Base-by-base conservation (phyloP, 2,113 vertebrate species). In the Nannobrachium achirus region DNA sequence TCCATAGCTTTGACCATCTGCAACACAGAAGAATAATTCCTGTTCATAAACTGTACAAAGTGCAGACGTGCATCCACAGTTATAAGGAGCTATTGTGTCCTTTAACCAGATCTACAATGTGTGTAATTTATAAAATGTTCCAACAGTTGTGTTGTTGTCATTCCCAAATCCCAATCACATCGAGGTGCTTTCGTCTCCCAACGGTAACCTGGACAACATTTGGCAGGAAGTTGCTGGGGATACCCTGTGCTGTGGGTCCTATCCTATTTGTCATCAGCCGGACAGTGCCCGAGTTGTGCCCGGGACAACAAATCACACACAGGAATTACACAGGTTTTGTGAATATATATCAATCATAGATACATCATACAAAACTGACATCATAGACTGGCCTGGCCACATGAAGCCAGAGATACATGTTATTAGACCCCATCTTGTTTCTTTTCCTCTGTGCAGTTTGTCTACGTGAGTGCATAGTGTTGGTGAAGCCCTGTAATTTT, bases 1-100 rank as follows among this genome's bases (percentile, higher is more conserved):
- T 96, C 94, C 95, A 96, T 95, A 42, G 95, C 95, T 61, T 25
- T 91, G 15, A 95, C 92, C 95, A 96, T 96, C 89, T 96, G 93
- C 25, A 96, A 90, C 78, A 96, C 95, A 0, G 95, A 96, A 61
- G 95, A 96, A n/a, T n/a, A n/a, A n/a, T n/a, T 44, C 95, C 95
- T 0, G 95, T 96, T 41, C 95, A 95, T 61, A 96, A 89, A 44
- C 96, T 96, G 81, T 96, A 96, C 69, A 93, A 89, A 92, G 94
- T 94, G 86, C 93, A 95, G 65, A 94, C 93, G 8, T 92, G 95
- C 95, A 15, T 94, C 94, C 0, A 95, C 92, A 53, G 96, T n/a
- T n/a, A n/a, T n/a, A n/a, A n/a, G n/a, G n/a, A n/a, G n/a, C n/a
- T n/a, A n/a, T n/a, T n/a, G n/a, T n/a, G n/a, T n/a, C n/a, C 95